These are phyloP conservation scores for Thalassophryne amazonica DNA, from an alignment of 2,797 vertebrate species.

Conservation along the genomic window DNA sequence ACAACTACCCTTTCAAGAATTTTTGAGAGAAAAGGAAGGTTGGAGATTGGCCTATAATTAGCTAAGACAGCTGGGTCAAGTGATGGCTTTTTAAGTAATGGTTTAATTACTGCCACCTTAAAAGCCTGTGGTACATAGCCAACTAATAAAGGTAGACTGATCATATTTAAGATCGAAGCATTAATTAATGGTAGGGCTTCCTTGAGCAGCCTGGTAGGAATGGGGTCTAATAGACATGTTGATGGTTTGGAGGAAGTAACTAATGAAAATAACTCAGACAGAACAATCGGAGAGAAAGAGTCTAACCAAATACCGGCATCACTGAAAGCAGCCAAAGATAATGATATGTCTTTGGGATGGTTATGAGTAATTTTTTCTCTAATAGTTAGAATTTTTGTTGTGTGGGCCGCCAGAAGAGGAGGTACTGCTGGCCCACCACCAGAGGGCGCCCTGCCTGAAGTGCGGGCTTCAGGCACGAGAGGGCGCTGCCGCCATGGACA, in stretches of 20 bases:
- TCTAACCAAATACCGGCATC: no score
- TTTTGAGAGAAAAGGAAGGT: not conserved
- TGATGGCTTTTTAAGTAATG: not conserved
- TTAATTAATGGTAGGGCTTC: not conserved
- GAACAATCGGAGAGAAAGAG: no score
- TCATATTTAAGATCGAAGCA: not conserved
- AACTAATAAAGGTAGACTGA: not conserved
- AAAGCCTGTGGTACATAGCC: not conserved
- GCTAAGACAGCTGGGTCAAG: not conserved
- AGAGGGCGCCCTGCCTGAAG: no score
- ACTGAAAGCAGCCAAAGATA: no score
- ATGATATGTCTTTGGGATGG: no score
- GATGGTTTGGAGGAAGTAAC: not conserved
- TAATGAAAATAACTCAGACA: not conserved
- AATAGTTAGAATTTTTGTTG: no score
- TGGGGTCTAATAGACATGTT: not conserved
- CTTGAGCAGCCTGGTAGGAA: not conserved
- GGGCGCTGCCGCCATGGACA: no score
- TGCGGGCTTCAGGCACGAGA: no score
- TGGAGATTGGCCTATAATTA: not conserved
- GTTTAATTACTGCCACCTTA: not conserved
- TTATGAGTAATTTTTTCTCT: no score
- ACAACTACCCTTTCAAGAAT: not conserved
- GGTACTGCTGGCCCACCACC: no score
- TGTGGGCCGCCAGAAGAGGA: no score